Evolutionary conservation across 2,113 vertebrate species (phyloP).

Genomic region (Vombatus ursinus): DNA sequence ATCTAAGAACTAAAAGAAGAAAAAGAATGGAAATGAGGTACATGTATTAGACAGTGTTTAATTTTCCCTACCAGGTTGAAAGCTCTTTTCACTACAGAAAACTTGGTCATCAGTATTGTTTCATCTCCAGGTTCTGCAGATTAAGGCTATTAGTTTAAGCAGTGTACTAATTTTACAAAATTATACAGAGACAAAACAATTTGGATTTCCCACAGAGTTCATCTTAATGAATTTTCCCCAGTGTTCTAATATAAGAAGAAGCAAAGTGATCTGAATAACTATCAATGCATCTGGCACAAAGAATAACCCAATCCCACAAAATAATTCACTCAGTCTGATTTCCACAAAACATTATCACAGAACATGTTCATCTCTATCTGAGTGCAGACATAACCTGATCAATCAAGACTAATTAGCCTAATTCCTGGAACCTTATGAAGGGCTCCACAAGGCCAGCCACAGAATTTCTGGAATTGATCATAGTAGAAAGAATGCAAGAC

Average conservation of each 20-base stretch:
- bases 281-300: background rate
- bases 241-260: background rate
- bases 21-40: background rate
- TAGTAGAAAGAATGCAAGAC: background rate
- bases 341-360: background rate
- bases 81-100: background rate
- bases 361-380: background rate
- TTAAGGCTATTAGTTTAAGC: background rate
- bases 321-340: background rate
- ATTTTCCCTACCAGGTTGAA: background rate
- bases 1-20: background rate
- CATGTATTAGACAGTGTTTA: background rate
- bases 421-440: background rate
- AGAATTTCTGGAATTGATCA: background rate
- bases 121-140: background rate
- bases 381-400: background rate
- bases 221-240: slow-evolving; percentile 3
- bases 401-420: background rate
- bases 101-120: background rate
- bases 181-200: background rate
- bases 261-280: background rate
- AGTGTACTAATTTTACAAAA: background rate
- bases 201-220: background rate
- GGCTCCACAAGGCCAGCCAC: background rate
- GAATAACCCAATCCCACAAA: background rate